Conservation (phyloP, 1,140 invertebrate genomes). For the Lepidotrigona ventralis region DNA sequence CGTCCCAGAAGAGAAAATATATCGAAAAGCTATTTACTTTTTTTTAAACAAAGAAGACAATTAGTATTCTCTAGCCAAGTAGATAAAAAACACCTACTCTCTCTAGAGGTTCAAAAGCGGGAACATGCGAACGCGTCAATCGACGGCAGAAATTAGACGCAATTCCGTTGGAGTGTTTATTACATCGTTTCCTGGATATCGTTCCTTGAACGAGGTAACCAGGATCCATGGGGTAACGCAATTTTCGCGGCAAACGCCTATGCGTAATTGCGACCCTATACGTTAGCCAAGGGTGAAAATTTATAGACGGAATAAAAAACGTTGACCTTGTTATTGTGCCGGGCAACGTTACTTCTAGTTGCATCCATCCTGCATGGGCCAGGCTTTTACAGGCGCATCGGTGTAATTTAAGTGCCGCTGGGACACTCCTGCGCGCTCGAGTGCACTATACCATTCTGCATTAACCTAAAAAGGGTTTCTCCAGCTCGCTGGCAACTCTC, state of each 20-base stretch:
- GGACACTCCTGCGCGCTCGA: slow-evolving; percentile 52
- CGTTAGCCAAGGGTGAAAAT: slow-evolving; percentile 11
- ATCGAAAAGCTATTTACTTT: too few species aligned
- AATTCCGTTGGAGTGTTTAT: not conserved
- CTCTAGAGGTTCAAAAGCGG: not conserved
- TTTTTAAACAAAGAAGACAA: not conserved
- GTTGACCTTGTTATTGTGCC: slow-evolving; percentile 41
- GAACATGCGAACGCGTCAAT: not conserved
- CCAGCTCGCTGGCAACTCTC: slow-evolving; percentile 51
- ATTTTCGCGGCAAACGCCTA: slow-evolving; percentile 28
- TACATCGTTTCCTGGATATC: not conserved
- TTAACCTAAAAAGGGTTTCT: slow-evolving; percentile 65
- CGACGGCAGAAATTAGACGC: not conserved
- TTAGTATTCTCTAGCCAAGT: not conserved
- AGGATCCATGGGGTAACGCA: not conserved
- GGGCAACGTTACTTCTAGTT: not conserved
- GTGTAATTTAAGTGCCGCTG: slow-evolving; percentile 59
- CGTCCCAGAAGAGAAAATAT: too few species aligned
- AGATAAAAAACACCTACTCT: too few species aligned
- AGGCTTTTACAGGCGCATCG: slow-evolving; percentile 58
- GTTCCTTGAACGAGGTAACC: not conserved
- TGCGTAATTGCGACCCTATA: slow-evolving; percentile 33
- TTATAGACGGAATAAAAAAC: slow-evolving; percentile 43
- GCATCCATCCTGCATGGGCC: slow-evolving; percentile 43
- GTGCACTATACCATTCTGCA: slow-evolving; percentile 60